Conservation (phyloP, 2,888 invertebrate species). For the Diarsia rubi region DNA sequence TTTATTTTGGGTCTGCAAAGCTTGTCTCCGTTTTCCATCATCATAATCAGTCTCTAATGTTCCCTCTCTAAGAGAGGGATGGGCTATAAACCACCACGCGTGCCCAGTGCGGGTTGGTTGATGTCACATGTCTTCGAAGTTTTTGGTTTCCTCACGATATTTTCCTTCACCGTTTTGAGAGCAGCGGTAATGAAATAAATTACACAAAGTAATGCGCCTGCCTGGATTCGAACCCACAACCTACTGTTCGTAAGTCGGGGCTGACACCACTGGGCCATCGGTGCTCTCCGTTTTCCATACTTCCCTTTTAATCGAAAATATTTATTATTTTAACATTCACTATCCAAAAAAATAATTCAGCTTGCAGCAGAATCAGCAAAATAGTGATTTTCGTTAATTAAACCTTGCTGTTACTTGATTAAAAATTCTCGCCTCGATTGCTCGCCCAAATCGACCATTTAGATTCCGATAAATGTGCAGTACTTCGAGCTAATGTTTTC, state of each 20-base stretch:
- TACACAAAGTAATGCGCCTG: no score
- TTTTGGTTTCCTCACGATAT: no score
- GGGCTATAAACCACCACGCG: no score
- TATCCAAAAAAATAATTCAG: not conserved
- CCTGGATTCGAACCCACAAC: no score
- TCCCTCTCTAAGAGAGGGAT: no score
- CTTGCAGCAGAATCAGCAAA: not conserved
- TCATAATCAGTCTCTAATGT: no score
- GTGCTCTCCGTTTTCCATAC: not conserved
- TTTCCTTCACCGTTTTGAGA: no score
- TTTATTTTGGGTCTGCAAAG: not conserved
- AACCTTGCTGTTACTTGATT: conserved; percentile 42
- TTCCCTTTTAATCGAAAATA: not conserved
- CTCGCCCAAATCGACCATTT: conserved; percentile 32
- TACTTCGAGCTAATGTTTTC: conserved; percentile 9
- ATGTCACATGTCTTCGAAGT: no score
- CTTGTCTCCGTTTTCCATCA: not conserved
- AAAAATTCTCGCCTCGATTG: conserved; percentile 24
- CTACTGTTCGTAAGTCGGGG: no score
- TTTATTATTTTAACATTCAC: not conserved
- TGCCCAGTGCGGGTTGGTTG: no score
- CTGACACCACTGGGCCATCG: no score
- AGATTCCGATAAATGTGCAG: conserved; percentile 16
- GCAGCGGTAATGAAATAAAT: no score
- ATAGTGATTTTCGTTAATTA: conserved; percentile 20